Percentiles rank a stretch among this genome's conserved stretches.
These are phyloP conservation scores for Capra hircus DNA, from an alignment of 2,113 vertebrate species.

Conservation along the genomic window DNA sequence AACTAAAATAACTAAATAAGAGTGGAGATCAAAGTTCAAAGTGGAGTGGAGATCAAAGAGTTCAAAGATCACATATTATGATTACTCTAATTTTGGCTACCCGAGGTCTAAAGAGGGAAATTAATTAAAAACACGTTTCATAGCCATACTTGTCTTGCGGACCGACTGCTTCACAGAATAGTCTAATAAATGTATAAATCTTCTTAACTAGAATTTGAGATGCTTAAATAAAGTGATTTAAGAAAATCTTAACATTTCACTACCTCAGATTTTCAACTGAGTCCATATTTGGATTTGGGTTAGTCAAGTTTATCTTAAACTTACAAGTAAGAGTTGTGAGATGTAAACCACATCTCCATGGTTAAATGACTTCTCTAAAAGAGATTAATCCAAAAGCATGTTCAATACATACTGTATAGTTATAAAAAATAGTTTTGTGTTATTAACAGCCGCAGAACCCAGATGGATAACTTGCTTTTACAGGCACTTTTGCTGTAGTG, in stretches of 20 bases:
- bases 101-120: not conserved
- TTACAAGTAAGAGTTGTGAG: not conserved
- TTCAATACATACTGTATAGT: not conserved
- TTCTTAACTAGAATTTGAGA: not conserved
- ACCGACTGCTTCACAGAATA: not conserved
- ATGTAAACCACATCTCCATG: not conserved
- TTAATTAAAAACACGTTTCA: not conserved
- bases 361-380: not conserved
- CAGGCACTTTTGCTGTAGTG: not conserved
- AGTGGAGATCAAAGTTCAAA: not conserved
- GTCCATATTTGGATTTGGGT: not conserved
- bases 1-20: not conserved
- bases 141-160: not conserved
- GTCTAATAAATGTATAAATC: not conserved
- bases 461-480: not conserved
- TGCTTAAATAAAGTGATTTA: not conserved
- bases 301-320: not conserved
- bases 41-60: not conserved
- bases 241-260: not conserved
- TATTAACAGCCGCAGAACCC: not conserved
- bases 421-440: not conserved
- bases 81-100: not conserved
- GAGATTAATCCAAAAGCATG: not conserved
- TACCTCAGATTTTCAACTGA: not conserved
- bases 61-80: not conserved